Conservation (phyloP, 1,140 invertebrate genomes). For the Eurosta solidaginis region DNA sequence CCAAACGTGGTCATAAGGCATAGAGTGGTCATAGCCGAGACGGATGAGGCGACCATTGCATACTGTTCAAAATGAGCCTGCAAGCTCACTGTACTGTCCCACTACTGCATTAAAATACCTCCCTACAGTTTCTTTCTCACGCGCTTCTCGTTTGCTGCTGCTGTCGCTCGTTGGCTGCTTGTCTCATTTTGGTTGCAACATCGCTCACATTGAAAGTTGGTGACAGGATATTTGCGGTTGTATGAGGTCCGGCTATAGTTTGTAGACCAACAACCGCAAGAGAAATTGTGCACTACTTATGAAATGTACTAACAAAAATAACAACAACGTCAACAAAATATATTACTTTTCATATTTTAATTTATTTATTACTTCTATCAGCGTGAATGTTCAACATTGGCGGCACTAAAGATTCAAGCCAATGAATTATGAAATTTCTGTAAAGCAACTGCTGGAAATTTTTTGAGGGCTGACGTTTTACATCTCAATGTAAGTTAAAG, state of each 20-base stretch:
- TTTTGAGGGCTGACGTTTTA: too few relatives aligned
- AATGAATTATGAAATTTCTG: background rate
- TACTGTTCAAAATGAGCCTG: background rate
- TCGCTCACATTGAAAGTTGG: background rate
- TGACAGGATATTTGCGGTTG: slow-evolving; percentile 17
- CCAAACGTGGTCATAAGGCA: background rate
- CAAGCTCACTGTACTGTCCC: too few relatives aligned
- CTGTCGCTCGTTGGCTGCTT: background rate
- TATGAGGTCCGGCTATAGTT: background rate
- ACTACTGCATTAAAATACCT: too few relatives aligned
- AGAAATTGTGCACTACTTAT: background rate
- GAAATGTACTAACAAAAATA: background rate
- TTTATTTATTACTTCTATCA: background rate
- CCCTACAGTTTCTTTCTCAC: background rate
- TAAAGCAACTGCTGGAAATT: background rate
- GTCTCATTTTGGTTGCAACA: background rate
- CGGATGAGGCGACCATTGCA: background rate
- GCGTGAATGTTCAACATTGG: background rate
- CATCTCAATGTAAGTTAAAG: too few relatives aligned
- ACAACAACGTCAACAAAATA: background rate
- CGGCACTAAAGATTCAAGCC: background rate
- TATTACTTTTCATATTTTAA: background rate
- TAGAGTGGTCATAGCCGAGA: background rate
- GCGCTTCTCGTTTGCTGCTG: background rate
- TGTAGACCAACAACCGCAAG: slow-evolving; percentile 8